Evolutionary conservation across 64 coral and sea anemone genomes (phyloP), one percentile per base, ranked within the genome.

Genomic region (Dendronephthya gigantea): DNA sequence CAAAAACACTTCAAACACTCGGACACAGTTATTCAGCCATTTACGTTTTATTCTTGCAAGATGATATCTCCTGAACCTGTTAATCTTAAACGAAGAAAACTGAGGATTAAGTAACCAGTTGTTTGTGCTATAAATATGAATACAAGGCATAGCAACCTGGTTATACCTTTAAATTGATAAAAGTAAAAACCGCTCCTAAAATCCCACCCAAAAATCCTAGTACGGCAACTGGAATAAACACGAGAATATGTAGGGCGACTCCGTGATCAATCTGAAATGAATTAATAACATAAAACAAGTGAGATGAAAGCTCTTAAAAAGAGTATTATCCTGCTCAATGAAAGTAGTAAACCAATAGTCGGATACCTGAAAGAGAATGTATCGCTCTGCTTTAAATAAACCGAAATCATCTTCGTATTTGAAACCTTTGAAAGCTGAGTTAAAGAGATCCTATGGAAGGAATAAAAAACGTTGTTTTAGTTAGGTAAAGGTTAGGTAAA

Each of bases 341-440:
- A 11, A 79, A 79, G 27, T 48, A 49, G 47, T 38, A 1, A 10
- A 16, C 47, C 12, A 13, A 83, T 1, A 45, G 39, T 19, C 39
- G 33, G 10, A 69, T 55, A 93, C 95, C 89, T 98, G 95, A 88
- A 98, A 98, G 7, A 98, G 82, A 34, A 98, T 98, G 85, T 98
- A 93, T 25, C 91, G 91, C 40, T 98, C 91, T 29, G 95, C 91
- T 92, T 98, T 98, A 83, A 98, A 98, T 35, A 91, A 84, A 37
- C 95, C 95, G 88, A 98, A 98, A n/a, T 98, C 89, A 12, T 92
- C 95, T 90, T 98, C 92, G 72, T 98, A 98, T 59, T 65, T 90
- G 40, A 98, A 98, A 14, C 95, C 95, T 85, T 93, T 90, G 88
- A 98, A 98, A 3, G 95, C 95, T n/a, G 95, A 98, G 85, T 98